Evolutionary conservation across 2,113 vertebrate species (phyloP), one percentile per base, ranked within the genome.

Genomic region (Bolborhynchus lineola): DNA sequence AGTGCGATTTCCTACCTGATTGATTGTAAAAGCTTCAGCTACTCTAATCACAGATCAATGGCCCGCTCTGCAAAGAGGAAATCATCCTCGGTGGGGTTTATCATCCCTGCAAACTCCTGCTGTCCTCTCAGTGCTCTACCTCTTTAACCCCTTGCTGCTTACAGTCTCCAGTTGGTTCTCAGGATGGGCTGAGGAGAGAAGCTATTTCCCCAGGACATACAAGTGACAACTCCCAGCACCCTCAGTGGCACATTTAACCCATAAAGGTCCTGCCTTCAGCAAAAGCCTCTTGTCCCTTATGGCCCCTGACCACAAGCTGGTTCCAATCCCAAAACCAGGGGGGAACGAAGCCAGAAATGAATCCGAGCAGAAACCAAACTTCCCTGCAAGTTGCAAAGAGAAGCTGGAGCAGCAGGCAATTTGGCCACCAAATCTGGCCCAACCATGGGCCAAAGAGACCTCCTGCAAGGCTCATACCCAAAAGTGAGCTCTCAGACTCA

Each of bases 21-120:
- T 65, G 96, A 90, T n/a, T 78, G 64, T 57, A 94, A 96, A 86
- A 90, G 82, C 88, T 95, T 78, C 76, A 88, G 72, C 16, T 80
- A 47, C 75, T 92, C 88, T 95, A 95, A 93, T 94, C 94, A 95
- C 82, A 86, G 94, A 92, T 92, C 95, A 94, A 60, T 90, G 91
- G 39, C n/a, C 74, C 5, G 2, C 70, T 76, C 63, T 0, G 0
- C 3, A 2, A 55, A 95, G 68, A 78, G 42, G 83, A 92, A 93
- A 84, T 71, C 69, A 44, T 47, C 85, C 50, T 78, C 0, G 0
- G 29, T 20, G 57, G 72, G 60, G 52, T 79, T 87, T 71, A 91
- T 82, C 77, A 84, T 91, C 74, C 63, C 72, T 70, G 37, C 31
- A 74, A 74, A 69, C 17, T 74, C 79, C 78, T 79, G 25, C 55